Evolutionary conservation across 2,888 invertebrate genomes (phyloP).

Genomic region (Ypsolopha scabrella): DNA sequence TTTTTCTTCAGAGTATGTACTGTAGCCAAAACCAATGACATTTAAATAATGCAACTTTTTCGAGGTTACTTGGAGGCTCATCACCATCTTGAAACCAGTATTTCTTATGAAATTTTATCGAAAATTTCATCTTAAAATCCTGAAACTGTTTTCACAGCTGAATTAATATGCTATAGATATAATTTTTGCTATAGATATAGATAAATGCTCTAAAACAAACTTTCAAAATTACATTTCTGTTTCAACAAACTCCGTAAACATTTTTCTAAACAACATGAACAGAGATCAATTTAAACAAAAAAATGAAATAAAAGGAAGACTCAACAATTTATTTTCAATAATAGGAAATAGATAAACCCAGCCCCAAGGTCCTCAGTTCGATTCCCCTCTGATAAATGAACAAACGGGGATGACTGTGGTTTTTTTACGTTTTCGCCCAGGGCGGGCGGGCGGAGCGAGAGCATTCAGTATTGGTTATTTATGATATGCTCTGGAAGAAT

Average conservation of each 20-base stretch:
- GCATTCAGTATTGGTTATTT: conserved; percentile 18
- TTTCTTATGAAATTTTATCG: too few species aligned
- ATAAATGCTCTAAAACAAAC: too few species aligned
- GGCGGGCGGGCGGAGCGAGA: neutral
- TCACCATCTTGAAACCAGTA: too few species aligned
- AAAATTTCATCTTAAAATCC: too few species aligned
- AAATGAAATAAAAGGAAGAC: neutral
- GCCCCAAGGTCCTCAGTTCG: neutral
- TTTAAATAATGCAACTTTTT: too few species aligned
- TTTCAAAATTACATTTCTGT: too few species aligned
- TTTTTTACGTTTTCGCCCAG: neutral
- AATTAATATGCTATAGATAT: too few species aligned
- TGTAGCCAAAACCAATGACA: too few species aligned
- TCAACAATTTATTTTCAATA: neutral
- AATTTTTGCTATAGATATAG: too few species aligned
- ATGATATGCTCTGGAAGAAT: conserved; percentile 21
- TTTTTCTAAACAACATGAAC: neutral
- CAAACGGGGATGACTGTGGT: conserved; percentile 2
- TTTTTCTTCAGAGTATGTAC: neutral
- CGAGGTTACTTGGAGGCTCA: too few species aligned
- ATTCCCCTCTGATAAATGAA: neutral
- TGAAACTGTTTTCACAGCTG: too few species aligned
- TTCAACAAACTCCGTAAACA: neutral
- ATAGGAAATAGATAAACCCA: neutral
- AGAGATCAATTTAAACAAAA: neutral